phyloP scores from a whole-genome alignment of 1,140 invertebrate species.

The Brachionus koreanus region DNA sequence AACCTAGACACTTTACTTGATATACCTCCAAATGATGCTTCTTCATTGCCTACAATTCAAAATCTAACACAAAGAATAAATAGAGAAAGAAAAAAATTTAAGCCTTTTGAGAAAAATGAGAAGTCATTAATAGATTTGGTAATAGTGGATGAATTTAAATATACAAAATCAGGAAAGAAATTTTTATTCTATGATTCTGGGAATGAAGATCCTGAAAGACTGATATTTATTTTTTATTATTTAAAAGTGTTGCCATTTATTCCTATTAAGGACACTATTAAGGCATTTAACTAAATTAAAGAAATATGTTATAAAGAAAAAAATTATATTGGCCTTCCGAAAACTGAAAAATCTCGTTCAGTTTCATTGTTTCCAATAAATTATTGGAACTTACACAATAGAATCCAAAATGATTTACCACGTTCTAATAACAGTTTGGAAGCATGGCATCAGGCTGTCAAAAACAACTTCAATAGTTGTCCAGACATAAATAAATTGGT shows the following conservation, averaged over 20 bases:
- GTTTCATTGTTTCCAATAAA: background rate
- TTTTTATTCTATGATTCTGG: slow-evolving; percentile 10
- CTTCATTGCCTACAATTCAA: background rate
- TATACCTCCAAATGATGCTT: background rate
- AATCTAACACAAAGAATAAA: slow-evolving; percentile 11
- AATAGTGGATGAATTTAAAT: background rate
- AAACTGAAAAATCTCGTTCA: background rate
- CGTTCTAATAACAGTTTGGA: background rate
- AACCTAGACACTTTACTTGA: background rate
- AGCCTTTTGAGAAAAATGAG: background rate
- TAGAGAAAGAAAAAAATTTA: background rate
- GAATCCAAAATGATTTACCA: no score
- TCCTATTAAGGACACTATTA: background rate
- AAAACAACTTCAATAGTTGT: background rate
- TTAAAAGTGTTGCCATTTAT: slow-evolving; percentile 9
- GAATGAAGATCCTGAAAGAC: slow-evolving; percentile 5
- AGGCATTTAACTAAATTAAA: slow-evolving; percentile 9
- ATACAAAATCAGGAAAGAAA: slow-evolving; percentile 4
- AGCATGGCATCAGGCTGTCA: background rate
- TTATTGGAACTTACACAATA: background rate
- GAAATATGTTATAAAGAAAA: slow-evolving; percentile 6
- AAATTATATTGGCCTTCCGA: background rate
- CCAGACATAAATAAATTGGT: background rate
- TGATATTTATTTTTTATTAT: slow-evolving; percentile 22
- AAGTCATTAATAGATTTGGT: background rate